Conservation (phyloP, 2,888 invertebrate species). For the Schrankia costaestrigalis region DNA sequence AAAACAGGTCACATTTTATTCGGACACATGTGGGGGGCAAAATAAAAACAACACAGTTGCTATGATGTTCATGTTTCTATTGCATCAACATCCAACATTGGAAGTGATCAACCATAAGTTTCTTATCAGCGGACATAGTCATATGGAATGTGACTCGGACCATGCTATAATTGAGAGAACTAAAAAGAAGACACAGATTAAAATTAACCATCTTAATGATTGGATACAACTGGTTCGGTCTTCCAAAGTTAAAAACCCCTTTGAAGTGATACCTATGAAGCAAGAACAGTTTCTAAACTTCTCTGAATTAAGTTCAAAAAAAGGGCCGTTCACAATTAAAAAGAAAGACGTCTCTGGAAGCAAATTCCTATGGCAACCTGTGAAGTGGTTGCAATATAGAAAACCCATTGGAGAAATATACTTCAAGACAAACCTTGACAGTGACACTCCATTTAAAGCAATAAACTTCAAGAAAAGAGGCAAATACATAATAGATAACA, state of each 20-base stretch:
- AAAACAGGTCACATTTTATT: slow-evolving; percentile 8
- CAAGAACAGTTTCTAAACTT: slow-evolving; percentile 6
- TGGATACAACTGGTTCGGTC: slow-evolving; percentile 2
- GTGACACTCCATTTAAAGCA: slow-evolving; percentile 6
- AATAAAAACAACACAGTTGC: slow-evolving; percentile 8
- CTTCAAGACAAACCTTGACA: slow-evolving; percentile 10
- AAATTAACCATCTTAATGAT: slow-evolving; percentile 8
- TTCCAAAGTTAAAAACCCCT: slow-evolving; percentile 1
- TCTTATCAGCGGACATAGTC: background rate
- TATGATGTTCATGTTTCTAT: slow-evolving; percentile 8
- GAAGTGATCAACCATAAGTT: slow-evolving; percentile 3
- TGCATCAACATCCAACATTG: slow-evolving; percentile 7
- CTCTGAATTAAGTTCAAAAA: slow-evolving; percentile 8
- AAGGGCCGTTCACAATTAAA: slow-evolving; percentile 14
- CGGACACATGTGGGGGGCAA: slow-evolving; percentile 3
- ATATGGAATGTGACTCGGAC: slow-evolving; percentile 6
- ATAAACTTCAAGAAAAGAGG: slow-evolving; percentile 12
- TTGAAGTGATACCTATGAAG: slow-evolving; percentile 1
- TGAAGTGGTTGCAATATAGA: slow-evolving; percentile 16
- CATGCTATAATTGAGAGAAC: slow-evolving; percentile 6
- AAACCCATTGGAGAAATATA: slow-evolving; percentile 9
- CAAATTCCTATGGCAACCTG: slow-evolving; percentile 12
- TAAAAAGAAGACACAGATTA: slow-evolving; percentile 7
- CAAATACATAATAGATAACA: slow-evolving; percentile 1
- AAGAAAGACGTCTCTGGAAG: slow-evolving; percentile 8